A percentile compares a stretch with the other conserved stretches of the same genome.
Conservation (phyloP, 2,113 vertebrate genomes). For the Aix galericulata region DNA sequence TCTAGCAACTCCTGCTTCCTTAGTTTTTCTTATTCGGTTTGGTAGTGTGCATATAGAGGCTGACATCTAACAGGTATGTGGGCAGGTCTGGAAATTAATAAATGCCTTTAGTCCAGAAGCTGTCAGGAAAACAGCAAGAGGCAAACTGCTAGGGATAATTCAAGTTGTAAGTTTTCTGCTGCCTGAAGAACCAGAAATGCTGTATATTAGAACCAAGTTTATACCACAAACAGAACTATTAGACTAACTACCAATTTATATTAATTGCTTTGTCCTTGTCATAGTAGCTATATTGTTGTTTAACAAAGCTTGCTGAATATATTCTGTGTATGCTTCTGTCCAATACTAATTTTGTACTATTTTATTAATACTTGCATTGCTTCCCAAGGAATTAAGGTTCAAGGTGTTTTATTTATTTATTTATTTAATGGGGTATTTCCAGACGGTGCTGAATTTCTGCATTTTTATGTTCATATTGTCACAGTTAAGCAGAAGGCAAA, state of each 20-base stretch:
- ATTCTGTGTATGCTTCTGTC: not conserved
- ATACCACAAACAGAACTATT: not conserved
- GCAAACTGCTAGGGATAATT: not conserved
- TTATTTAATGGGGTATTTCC: not conserved
- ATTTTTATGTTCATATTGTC: not conserved
- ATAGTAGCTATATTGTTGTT: not conserved
- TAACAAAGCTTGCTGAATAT: not conserved
- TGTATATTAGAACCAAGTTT: not conserved
- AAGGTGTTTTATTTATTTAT: not conserved
- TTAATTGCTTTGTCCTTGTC: not conserved
- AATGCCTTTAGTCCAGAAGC: not conserved
- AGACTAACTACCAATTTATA: not conserved
- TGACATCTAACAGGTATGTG: not conserved
- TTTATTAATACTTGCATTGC: not conserved
- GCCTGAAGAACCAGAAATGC: not conserved
- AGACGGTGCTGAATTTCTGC: not conserved
- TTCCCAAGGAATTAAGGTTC: not conserved
- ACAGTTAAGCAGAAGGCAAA: not conserved
- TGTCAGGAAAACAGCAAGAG: not conserved
- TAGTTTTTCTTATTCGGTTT: not conserved
- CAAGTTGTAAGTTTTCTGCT: not conserved
- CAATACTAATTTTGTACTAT: not conserved
- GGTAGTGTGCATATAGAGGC: not conserved
- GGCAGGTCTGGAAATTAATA: not conserved
- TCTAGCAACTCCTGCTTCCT: not conserved